Base-by-base conservation (phyloP, 2,888 invertebrate genomes). In the Drosophila fulvimacula region DNA sequence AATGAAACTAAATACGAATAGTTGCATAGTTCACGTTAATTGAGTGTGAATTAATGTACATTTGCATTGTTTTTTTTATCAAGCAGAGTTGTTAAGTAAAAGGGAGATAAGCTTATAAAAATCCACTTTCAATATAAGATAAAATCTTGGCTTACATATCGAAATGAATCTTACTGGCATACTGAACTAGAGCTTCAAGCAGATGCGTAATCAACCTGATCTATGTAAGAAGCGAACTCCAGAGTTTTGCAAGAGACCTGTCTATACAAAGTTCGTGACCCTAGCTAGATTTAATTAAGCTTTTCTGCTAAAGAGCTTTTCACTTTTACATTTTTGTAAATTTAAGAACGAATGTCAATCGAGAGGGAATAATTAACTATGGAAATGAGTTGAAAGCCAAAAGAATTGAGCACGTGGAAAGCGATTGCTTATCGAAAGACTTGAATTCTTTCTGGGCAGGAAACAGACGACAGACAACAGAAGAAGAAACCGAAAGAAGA, bases 331-430 rank as follows among this genome's bases (percentile, higher is more conserved):
- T 38, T 61, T 17, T 39, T 17, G n/a, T 24, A 3, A n/a, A 24
- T 7, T 30, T 15, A 42, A 67, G 71, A 82, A 77, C 44, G 55
- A 69, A 57, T 69, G 58, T 61, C 61, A 67, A 30, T 19, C 27
- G 19, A 15, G 17, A 17, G 15, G 51, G 34, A 51, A 71, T 51
- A 88, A 85, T 88, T 73, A 82, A 82, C 27, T 80, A 83, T 86
- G 78, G 61, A 86, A 83, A 88, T 88, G 64, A 75, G 70, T 32
- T 39, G 44, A 38, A 36, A 34, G 17, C 42, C 21, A 32, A 11
- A 67, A 61, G 63, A 78, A 82, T 88, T 71, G 73, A 66, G 75
- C 86, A 81, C 86, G 83, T 83, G 86, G 83, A 83, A 83, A 86
- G 79, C 73, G 81, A 72, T 69, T 70, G 65, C 68, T 67, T 78